Evolutionary conservation across 2,797 vertebrate species (phyloP).

Genomic region (Kryptopterus vitreolus): DNA sequence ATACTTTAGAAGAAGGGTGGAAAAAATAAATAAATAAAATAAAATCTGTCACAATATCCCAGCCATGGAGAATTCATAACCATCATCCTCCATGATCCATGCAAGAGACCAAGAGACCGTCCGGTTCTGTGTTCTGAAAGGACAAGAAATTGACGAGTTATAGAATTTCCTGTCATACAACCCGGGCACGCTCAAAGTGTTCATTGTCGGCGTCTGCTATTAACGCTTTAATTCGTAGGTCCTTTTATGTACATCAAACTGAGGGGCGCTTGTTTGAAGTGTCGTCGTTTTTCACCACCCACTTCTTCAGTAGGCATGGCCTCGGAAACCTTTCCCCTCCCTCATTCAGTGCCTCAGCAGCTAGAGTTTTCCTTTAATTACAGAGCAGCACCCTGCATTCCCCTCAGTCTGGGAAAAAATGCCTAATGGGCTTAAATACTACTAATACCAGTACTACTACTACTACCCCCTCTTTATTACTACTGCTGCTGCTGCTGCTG

Average conservation of each 20-base stretch:
- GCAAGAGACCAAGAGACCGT: constrained; percentile 50
- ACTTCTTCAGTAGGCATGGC: constrained; percentile 71
- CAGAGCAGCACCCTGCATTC: constrained; percentile 68
- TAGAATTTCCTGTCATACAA: constrained; percentile 4
- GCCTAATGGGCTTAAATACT: background rate
- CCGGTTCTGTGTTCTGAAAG: constrained; percentile 56
- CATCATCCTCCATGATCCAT: constrained; percentile 51
- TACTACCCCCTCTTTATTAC: background rate
- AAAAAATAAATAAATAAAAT: constrained; percentile 42
- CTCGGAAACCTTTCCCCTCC: constrained; percentile 56
- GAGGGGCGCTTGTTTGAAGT: constrained; percentile 63
- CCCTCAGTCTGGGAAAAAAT: constrained; percentile 35
- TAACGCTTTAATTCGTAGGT: constrained; percentile 39
- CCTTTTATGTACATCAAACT: constrained; percentile 59
- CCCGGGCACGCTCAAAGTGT: background rate
- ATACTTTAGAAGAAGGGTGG: constrained; percentile 61
- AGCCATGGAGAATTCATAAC: constrained; percentile 74
- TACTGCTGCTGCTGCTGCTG: background rate
- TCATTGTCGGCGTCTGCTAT: constrained; percentile 7
- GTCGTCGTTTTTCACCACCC: constrained; percentile 61
- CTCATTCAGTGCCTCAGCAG: constrained; percentile 61
- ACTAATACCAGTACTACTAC: background rate
- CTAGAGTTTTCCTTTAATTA: constrained; percentile 55
- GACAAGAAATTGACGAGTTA: constrained; percentile 39
- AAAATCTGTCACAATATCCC: constrained; percentile 70